A percentile compares a stretch with the other conserved stretches of the same genome.
Conservation (phyloP, 2,888 invertebrate species). For the Drosophila birchii region DNA sequence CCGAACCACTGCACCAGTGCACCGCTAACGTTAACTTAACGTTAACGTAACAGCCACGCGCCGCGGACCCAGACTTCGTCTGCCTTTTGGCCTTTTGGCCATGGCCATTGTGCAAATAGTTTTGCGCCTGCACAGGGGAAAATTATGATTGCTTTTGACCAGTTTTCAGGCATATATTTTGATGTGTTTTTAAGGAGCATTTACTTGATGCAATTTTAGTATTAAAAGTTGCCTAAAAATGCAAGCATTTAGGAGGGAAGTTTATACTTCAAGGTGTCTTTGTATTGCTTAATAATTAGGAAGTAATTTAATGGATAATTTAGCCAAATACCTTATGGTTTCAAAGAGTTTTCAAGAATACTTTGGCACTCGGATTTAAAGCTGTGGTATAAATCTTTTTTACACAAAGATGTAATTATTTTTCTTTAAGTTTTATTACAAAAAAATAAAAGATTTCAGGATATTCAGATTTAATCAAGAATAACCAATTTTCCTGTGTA, state of each 20-base stretch:
- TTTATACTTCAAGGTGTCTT: not conserved
- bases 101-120: slow-evolving; percentile 59
- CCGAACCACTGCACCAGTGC: slow-evolving; percentile 29
- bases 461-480: not conserved
- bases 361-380: not conserved
- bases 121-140: slow-evolving; percentile 44
- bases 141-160: slow-evolving; percentile 7
- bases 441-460: no score
- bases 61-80: slow-evolving; percentile 23
- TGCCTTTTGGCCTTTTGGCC: slow-evolving; percentile 47
- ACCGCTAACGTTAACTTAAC: slow-evolving; percentile 40
- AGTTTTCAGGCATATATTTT: not conserved
- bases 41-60: slow-evolving; percentile 45
- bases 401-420: no score
- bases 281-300: not conserved
- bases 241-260: not conserved
- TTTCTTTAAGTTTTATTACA: no score
- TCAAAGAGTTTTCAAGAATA: not conserved
- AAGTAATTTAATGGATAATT: not conserved
- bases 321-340: not conserved
- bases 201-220: not conserved
- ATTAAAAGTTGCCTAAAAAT: not conserved
- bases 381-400: not conserved
- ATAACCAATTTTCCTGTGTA: not conserved
- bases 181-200: not conserved